phyloP scores from a whole-genome alignment of 2,888 invertebrate genomes.

The Cheilosia variabilis region DNA sequence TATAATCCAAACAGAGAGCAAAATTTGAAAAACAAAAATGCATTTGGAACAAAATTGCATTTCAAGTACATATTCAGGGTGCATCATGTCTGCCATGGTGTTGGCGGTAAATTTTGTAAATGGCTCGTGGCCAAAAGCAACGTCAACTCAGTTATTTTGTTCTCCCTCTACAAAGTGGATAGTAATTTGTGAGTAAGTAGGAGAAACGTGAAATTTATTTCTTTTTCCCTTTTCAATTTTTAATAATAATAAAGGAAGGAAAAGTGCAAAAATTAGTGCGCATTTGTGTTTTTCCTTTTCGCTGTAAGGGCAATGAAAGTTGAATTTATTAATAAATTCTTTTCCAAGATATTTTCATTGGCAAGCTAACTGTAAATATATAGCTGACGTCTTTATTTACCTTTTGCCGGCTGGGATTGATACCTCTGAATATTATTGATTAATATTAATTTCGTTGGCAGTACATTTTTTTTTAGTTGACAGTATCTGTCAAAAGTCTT shows the following conservation, averaged over 20 bases:
- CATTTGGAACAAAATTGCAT: constrained; percentile 20
- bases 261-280: constrained; percentile 17
- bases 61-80: constrained; percentile 38
- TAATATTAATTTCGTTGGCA: not conserved
- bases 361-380: constrained; percentile 1
- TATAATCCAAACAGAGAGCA: constrained; percentile 34
- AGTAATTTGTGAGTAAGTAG: constrained; percentile 32
- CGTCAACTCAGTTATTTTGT: constrained; percentile 3
- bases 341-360: constrained; percentile 30
- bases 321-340: constrained; percentile 17
- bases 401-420: constrained; percentile 11
- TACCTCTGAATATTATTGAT: constrained; percentile 11
- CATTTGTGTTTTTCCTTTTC: constrained; percentile 16
- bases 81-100: constrained; percentile 11
- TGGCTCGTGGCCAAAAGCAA: constrained; percentile 50
- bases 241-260: constrained; percentile 10
- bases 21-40: constrained; percentile 15
- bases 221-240: not conserved
- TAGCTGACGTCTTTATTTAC: constrained; percentile 39
- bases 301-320: not conserved
- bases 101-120: constrained; percentile 18
- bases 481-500: too few relatives aligned
- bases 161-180: not conserved
- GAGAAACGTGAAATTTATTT: not conserved
- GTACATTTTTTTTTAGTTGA: too few relatives aligned